These are phyloP conservation scores for Eonycteris spelaea DNA, from an alignment of 2,113 vertebrate species.

Conservation along the genomic window DNA sequence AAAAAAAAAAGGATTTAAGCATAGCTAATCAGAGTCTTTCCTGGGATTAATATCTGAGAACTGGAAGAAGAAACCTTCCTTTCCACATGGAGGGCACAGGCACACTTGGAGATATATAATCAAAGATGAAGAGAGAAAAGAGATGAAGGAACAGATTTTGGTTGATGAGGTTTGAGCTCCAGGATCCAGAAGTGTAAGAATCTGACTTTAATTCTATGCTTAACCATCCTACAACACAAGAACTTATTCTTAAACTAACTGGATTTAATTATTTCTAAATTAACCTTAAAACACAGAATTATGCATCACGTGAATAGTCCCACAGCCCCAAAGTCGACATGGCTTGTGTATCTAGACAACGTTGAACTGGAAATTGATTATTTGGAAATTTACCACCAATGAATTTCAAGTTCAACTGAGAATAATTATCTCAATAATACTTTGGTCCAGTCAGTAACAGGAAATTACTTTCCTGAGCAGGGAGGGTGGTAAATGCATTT, in stretches of 20 bases:
- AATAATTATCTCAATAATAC: neutral
- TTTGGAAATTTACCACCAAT: neutral
- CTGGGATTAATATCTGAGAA: neutral
- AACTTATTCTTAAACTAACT: neutral
- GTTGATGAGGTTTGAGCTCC: neutral
- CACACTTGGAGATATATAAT: neutral
- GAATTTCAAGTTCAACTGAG: neutral
- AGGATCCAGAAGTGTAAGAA: neutral
- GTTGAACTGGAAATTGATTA: neutral
- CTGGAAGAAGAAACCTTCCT: neutral
- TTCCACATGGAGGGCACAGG: neutral
- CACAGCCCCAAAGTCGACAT: neutral
- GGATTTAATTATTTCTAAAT: neutral
- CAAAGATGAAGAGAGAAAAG: neutral
- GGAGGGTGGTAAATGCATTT: neutral
- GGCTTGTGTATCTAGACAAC: neutral
- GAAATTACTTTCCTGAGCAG: neutral
- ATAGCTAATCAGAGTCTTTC: neutral
- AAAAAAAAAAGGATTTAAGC: neutral
- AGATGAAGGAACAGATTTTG: neutral
- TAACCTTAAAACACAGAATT: neutral
- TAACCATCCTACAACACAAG: neutral
- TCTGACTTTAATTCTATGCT: neutral
- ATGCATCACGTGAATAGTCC: neutral
- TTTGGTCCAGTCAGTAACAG: neutral